Evolutionary conservation across 2,797 vertebrate genomes (phyloP), one percentile per base, ranked within the genome.

Genomic region (Amblyraja radiata): DNA sequence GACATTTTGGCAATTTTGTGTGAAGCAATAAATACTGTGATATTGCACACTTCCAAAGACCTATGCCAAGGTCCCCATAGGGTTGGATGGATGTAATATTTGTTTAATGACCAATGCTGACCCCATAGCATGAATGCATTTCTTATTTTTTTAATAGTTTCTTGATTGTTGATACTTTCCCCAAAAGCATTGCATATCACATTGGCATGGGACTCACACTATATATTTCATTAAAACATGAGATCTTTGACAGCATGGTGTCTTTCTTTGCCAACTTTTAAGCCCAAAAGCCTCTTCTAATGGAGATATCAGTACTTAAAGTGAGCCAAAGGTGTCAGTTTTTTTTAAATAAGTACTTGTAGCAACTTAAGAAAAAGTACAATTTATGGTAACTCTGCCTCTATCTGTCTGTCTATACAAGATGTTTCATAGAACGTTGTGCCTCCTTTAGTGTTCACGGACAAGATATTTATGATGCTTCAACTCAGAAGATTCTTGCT

Each of bases 21-120:
- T 88, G 5, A 32, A n/a, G 10, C n/a, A 65, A 65, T 88, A 88
- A 88, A 88, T 88, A 32, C 28, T 88, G 84, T 88, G 61, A 88
- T 88, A 16, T 63, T 32, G 7, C 14, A 36, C 63, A 88, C n/a
- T 88, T 88, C 58, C 25, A 23, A 68, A 36, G n/a, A 36, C 18
- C 63, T 68, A 36, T 68, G n/a, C 61, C 84, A 88, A 16, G 16
- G 63, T 88, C 14, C 28, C 18, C 10, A 8, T 36, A 28, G 28
- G 58, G 61, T 65, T 86, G 83, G 61, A 86, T 63, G 5, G 63
- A 18, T n/a, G 28, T 86, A 32, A 32, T 88, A 65, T n/a, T 88
- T 63, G 14, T 32, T 86, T 58, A 16, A 16, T 65, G 88, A 1
- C 68, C n/a, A 7, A 88, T 36, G 16, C 84, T 88, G n/a, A 18